Evolutionary conservation across 64 coral and sea anemone species (phyloP).

Genomic region (Porites australiensis): DNA sequence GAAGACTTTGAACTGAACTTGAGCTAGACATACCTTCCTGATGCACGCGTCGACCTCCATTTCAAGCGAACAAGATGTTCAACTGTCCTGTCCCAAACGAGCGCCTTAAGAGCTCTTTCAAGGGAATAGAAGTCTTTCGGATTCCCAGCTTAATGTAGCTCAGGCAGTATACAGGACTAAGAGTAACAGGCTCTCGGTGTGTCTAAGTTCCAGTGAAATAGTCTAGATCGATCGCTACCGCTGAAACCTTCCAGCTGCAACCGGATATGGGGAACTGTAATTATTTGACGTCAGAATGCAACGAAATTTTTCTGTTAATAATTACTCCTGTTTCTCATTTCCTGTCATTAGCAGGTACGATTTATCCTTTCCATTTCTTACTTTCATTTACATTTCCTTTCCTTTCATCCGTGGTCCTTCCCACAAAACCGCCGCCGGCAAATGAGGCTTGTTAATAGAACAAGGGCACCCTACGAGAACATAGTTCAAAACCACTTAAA

Average conservation of each 20-base stretch:
- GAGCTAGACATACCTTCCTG: neutral
- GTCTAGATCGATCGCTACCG: neutral
- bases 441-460: neutral
- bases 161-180: too few relatives aligned
- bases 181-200: neutral
- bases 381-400: neutral
- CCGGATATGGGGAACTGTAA: neutral
- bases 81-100: neutral
- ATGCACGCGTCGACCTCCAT: neutral
- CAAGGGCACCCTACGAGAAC: too few relatives aligned
- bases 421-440: neutral
- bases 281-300: conserved; percentile 8
- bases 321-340: neutral
- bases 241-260: neutral
- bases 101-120: neutral
- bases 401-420: neutral
- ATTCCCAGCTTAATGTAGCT: neutral
- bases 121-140: neutral
- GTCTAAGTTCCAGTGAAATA: neutral
- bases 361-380: neutral
- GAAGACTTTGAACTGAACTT: too few relatives aligned
- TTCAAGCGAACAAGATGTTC: neutral
- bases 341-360: neutral
- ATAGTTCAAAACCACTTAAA: too few relatives aligned
- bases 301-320: neutral